phyloP scores from a whole-genome alignment of 2,888 invertebrate genomes.

The Unio pictorum region DNA sequence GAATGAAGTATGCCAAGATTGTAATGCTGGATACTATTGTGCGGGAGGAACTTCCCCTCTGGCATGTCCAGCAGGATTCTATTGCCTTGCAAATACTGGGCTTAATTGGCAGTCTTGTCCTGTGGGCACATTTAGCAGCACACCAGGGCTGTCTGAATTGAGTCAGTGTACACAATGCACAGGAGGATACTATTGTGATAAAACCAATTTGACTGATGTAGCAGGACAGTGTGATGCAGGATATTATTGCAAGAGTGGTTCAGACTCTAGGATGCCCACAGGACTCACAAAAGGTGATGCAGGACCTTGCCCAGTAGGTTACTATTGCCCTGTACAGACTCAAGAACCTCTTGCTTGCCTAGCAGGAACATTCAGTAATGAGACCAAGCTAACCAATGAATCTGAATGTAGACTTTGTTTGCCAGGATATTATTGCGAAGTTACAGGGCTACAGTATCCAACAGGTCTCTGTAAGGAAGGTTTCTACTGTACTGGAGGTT shows the following conservation, averaged over 20 bases:
- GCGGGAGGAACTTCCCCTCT: constrained; percentile 52
- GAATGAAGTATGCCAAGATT: constrained; percentile 49
- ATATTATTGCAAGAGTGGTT: constrained; percentile 62
- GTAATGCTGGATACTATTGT: constrained; percentile 64
- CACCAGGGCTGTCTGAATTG: constrained; percentile 47
- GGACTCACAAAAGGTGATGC: constrained; percentile 52
- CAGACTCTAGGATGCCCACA: constrained; percentile 52
- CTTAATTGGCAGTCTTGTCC: constrained; percentile 63
- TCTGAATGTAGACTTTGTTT: constrained; percentile 59
- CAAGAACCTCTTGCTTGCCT: constrained; percentile 61
- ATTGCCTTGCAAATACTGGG: constrained; percentile 59
- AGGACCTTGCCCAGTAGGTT: constrained; percentile 62
- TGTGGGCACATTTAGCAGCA: constrained; percentile 59
- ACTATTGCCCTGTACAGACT: constrained; percentile 62
- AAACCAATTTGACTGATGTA: constrained; percentile 52
- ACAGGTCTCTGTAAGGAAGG: constrained; percentile 60
- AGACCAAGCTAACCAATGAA: constrained; percentile 42
- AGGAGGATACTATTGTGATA: constrained; percentile 63
- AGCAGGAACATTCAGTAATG: constrained; percentile 65
- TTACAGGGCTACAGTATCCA: constrained; percentile 58
- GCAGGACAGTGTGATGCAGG: constrained; percentile 66
- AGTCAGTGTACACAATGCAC: constrained; percentile 63
- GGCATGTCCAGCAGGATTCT: constrained; percentile 63
- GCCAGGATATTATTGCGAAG: constrained; percentile 62
- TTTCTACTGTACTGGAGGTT: constrained; percentile 62